phyloP scores from a whole-genome alignment of 2,888 invertebrate species.

The Emmelina monodactyla region DNA sequence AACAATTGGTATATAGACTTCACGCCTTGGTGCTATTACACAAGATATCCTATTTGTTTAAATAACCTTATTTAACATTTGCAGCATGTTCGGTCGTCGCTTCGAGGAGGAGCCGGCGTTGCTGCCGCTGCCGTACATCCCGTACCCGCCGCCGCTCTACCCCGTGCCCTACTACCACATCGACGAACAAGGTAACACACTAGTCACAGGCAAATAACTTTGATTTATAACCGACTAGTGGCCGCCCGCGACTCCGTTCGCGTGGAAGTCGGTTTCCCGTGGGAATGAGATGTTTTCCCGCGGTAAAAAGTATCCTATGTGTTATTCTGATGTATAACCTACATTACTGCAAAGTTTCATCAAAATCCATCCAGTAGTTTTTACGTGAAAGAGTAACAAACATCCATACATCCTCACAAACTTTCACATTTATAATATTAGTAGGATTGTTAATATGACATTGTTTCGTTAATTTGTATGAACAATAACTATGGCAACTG shows the following conservation, averaged over 20 bases:
- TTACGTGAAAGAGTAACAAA: not conserved
- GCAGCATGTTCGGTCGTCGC: not conserved
- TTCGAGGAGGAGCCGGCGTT: slow-evolving; percentile 24
- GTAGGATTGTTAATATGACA: too few species aligned
- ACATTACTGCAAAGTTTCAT: not conserved
- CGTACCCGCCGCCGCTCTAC: slow-evolving; percentile 56
- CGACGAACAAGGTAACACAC: slow-evolving; percentile 38
- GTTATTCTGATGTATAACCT: not conserved
- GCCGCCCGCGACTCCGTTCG: not conserved
- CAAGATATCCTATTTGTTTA: too few species aligned
- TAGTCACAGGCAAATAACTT: not conserved
- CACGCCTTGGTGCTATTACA: too few species aligned
- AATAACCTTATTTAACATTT: too few species aligned
- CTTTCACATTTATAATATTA: not conserved
- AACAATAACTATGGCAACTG: too few species aligned
- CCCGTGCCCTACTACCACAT: slow-evolving; percentile 50
- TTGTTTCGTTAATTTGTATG: too few species aligned
- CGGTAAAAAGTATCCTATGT: not conserved
- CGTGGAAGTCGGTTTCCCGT: not conserved
- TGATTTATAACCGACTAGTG: not conserved
- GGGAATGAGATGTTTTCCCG: too few species aligned
- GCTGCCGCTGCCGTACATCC: slow-evolving; percentile 42
- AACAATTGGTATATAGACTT: too few species aligned
- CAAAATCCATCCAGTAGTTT: too few species aligned
- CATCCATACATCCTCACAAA: not conserved